Evolutionary conservation across 2,113 vertebrate genomes (phyloP).

Genomic region (Shinisaurus crocodilurus): DNA sequence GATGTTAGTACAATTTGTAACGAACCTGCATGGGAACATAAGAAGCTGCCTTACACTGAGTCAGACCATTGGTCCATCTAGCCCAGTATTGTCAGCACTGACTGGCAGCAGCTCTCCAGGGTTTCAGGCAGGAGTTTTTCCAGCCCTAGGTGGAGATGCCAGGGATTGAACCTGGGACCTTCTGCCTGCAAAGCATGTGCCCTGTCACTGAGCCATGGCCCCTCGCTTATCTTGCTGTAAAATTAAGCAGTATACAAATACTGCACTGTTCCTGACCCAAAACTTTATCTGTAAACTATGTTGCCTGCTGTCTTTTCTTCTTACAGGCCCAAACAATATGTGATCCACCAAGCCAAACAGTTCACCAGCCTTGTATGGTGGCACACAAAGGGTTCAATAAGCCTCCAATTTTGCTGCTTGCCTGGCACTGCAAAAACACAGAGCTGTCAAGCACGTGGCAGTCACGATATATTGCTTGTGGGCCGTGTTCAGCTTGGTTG

Average conservation of each 20-base stretch:
- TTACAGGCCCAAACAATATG: not conserved
- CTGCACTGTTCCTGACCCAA: not conserved
- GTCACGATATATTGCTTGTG: not conserved
- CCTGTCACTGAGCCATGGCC: no score
- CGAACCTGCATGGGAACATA: not conserved
- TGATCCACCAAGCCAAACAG: not conserved
- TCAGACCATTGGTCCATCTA: not conserved
- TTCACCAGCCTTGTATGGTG: not conserved
- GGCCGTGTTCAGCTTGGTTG: not conserved
- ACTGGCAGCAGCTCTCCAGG: not conserved
- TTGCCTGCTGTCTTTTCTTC: not conserved
- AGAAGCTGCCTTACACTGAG: not conserved
- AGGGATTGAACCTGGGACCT: no score
- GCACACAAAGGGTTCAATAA: not conserved
- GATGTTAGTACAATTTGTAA: not conserved
- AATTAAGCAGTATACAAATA: not conserved
- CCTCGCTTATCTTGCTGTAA: not conserved
- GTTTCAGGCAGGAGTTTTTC: not conserved
- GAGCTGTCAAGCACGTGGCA: not conserved
- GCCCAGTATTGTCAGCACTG: not conserved
- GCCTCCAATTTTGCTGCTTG: not conserved
- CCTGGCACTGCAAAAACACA: not conserved
- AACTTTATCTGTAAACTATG: not conserved
- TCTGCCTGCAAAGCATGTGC: no score
- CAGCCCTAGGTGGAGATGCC: no score